A percentile compares a stretch with the other conserved stretches of the same genome.
Conservation (phyloP, 2,113 vertebrate species). For the Dinomys branickii region DNA sequence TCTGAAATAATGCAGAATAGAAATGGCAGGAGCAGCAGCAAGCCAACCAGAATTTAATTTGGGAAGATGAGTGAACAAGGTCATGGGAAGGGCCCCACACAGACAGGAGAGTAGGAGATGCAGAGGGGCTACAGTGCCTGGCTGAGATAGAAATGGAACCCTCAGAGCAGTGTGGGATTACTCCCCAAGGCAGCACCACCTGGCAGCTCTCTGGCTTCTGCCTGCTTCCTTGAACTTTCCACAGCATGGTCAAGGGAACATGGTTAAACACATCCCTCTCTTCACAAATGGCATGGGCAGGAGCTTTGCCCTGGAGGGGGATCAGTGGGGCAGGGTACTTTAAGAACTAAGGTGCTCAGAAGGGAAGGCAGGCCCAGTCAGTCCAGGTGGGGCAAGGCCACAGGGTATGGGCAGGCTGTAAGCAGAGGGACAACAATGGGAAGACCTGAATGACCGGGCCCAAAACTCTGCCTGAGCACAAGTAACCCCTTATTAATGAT, state of each 20-base stretch:
- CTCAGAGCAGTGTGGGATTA: background rate
- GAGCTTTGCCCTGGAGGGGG: background rate
- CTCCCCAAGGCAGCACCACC: background rate
- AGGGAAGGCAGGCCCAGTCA: background rate
- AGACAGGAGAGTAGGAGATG: background rate
- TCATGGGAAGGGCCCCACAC: background rate
- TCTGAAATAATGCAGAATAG: background rate
- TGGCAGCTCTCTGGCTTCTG: background rate
- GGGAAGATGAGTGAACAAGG: background rate
- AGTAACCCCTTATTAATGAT: background rate
- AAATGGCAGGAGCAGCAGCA: background rate
- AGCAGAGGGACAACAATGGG: background rate
- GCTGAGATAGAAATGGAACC: background rate
- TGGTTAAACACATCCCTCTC: background rate
- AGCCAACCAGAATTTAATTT: background rate
- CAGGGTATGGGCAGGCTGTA: background rate
- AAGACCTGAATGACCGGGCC: background rate
- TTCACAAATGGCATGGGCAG: background rate
- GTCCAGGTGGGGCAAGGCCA: background rate
- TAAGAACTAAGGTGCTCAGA: slow-evolving; percentile 4
- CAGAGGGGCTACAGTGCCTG: background rate
- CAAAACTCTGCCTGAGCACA: background rate
- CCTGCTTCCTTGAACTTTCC: background rate
- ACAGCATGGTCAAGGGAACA: background rate
- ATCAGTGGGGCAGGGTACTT: background rate